phyloP scores from a whole-genome alignment of 1,140 invertebrate genomes.

The Octopus sinensis region DNA sequence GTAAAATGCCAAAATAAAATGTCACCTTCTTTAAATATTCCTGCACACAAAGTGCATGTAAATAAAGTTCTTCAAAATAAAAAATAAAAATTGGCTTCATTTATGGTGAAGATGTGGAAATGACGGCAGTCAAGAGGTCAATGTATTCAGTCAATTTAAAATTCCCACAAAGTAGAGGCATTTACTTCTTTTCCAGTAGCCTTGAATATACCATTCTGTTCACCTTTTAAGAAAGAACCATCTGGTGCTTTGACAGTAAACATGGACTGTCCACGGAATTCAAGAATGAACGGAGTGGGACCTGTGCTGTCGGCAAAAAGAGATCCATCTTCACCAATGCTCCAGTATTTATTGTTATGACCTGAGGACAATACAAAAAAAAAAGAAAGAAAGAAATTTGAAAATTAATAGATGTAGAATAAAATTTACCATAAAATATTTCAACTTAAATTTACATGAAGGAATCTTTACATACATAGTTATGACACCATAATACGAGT shows the following conservation, averaged over 20 bases:
- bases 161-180: constrained; percentile 47
- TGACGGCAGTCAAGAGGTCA: too few relatives aligned
- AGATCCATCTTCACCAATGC: constrained; percentile 72
- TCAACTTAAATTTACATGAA: not conserved
- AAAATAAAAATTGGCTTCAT: too few relatives aligned
- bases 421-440: not conserved
- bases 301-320: constrained; percentile 80
- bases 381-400: not conserved
- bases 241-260: constrained; percentile 79
- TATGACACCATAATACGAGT: too few relatives aligned
- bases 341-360: constrained; percentile 81
- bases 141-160: constrained; percentile 28
- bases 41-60: too few relatives aligned
- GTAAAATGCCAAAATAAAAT: too few relatives aligned
- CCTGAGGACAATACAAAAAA: constrained; percentile 61
- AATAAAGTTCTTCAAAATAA: too few relatives aligned
- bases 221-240: constrained; percentile 82
- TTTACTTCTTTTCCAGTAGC: constrained; percentile 70
- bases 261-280: constrained; percentile 85
- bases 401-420: too few relatives aligned
- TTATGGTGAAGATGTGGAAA: too few relatives aligned
- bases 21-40: too few relatives aligned
- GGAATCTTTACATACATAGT: too few relatives aligned
- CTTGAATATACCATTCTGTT: constrained; percentile 90
- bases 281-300: constrained; percentile 86